Percentiles rank a stretch among this genome's conserved stretches.
These are phyloP conservation scores for Drosophila grimshawi DNA, from an alignment of 1,140 invertebrate genomes.

Conservation along the genomic window DNA sequence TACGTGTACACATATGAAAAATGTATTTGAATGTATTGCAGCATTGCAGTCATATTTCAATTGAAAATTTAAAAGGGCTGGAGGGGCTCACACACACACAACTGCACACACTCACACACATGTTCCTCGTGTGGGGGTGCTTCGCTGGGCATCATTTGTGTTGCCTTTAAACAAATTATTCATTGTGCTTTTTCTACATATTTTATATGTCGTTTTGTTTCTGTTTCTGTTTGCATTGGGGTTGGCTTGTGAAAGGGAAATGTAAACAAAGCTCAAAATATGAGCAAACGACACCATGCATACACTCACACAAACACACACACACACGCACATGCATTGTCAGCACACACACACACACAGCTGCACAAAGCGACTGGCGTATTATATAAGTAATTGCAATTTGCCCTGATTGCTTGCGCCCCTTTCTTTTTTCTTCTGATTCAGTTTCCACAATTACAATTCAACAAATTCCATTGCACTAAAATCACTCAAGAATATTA, in stretches of 20 bases:
- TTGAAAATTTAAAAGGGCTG: conserved; percentile 72
- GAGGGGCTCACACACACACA: not conserved
- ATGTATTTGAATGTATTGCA: conserved; percentile 23
- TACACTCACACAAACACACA: conserved; percentile 10
- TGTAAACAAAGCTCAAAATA: conserved; percentile 76
- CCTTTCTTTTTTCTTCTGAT: conserved; percentile 2
- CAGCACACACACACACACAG: conserved; percentile 21
- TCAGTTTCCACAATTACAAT: conserved; percentile 17
- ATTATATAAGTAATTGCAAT: conserved; percentile 79
- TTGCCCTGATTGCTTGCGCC: conserved; percentile 57
- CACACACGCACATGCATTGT: conserved; percentile 25
- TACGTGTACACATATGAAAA: not conserved
- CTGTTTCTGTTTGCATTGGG: conserved; percentile 20
- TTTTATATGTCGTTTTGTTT: conserved; percentile 27
- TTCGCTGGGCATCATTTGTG: conserved; percentile 47
- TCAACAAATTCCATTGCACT: conserved; percentile 18
- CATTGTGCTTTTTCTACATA: conserved; percentile 26
- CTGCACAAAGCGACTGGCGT: conserved; percentile 26
- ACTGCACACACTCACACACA: too few species aligned
- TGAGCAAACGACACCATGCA: conserved; percentile 47
- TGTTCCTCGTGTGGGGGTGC: conserved; percentile 26
- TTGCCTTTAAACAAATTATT: conserved; percentile 77
- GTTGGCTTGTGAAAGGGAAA: conserved; percentile 63
- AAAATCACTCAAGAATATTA: conserved; percentile 15
- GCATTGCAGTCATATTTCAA: conserved; percentile 72